Evolutionary conservation across 2,113 vertebrate species (phyloP).

Genomic region (Chiloscyllium plagiosum): DNA sequence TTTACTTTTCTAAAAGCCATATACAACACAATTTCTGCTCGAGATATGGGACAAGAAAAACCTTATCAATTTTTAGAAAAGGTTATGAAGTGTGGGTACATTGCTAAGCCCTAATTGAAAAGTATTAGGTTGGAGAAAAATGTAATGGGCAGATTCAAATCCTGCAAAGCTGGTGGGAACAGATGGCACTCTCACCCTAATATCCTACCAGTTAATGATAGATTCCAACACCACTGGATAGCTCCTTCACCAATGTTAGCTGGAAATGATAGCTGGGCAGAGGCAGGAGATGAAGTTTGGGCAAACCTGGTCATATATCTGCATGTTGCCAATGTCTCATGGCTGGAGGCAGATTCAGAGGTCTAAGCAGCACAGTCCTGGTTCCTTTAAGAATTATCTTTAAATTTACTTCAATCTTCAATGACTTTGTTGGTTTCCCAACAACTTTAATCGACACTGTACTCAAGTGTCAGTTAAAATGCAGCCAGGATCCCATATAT

Average conservation of each 20-base stretch:
- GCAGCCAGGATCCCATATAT: background rate
- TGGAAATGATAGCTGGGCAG: background rate
- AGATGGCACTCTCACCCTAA: background rate
- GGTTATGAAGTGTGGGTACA: background rate
- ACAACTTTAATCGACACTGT: background rate
- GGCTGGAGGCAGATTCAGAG: background rate
- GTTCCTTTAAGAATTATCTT: background rate
- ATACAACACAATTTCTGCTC: background rate
- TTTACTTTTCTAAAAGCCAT: background rate
- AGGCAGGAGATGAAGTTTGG: background rate
- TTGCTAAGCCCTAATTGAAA: background rate
- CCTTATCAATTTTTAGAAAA: background rate
- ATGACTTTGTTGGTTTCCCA: background rate
- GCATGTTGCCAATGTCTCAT: background rate
- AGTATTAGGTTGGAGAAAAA: background rate
- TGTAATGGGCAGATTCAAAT: background rate
- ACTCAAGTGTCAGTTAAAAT: background rate
- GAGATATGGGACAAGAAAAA: background rate
- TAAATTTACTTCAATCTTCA: background rate
- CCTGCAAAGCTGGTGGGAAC: background rate
- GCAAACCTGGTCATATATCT: background rate
- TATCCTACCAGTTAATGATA: background rate
- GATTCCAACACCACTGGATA: background rate
- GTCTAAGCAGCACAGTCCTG: background rate
- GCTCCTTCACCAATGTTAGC: background rate